Percentiles rank a stretch among this genome's conserved stretches.
Conservation (phyloP, 2,888 invertebrate genomes). For the Saturnia pavonia region DNA sequence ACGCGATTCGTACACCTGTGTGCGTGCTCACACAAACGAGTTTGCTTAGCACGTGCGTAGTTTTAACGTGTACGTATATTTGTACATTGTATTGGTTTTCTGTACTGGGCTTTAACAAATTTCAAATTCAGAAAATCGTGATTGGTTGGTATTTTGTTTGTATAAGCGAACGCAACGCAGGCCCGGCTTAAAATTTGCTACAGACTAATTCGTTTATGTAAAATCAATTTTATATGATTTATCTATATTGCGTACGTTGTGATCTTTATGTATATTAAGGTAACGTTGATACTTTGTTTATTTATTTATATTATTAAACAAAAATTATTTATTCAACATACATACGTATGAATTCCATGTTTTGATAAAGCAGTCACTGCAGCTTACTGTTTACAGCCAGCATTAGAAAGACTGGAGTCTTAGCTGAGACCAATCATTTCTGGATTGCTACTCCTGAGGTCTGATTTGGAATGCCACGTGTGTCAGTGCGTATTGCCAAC, state of each 20-base stretch:
- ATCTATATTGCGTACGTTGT: neutral
- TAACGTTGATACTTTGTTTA: neutral
- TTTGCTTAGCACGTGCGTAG: conserved; percentile 79
- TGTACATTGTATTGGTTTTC: conserved; percentile 77
- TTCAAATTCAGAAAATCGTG: conserved; percentile 81
- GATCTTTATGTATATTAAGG: neutral
- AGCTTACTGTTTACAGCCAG: no score
- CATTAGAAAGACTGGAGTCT: no score
- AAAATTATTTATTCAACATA: no score
- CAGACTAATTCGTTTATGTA: conserved; percentile 67
- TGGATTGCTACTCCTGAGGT: no score
- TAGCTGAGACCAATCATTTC: no score
- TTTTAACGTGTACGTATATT: conserved; percentile 52
- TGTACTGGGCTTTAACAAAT: conserved; percentile 78
- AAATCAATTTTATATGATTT: conserved; percentile 18
- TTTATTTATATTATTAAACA: neutral
- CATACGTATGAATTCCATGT: no score
- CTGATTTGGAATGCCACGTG: no score
- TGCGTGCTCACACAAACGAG: conserved; percentile 52
- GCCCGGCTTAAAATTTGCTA: conserved; percentile 62
- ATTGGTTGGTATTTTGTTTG: conserved; percentile 80
- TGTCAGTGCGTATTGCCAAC: no score
- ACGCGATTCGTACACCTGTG: conserved; percentile 40
- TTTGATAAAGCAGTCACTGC: no score
- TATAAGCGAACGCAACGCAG: conserved; percentile 64